Conservation (phyloP, 2,888 invertebrate genomes). For the Leptinotarsa juncta region DNA sequence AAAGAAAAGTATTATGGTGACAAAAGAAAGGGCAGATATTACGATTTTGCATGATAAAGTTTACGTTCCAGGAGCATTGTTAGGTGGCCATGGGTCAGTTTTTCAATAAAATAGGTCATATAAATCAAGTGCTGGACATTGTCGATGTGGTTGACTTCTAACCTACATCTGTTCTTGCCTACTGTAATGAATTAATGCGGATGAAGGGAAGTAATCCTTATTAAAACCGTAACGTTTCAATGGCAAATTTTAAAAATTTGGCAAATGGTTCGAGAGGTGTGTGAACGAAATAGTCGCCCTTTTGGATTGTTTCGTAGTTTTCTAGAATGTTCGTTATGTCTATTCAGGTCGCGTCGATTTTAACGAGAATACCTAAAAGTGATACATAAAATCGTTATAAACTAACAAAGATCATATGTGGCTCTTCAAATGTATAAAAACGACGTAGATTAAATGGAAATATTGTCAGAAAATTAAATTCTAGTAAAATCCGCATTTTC, state of each 20-base stretch:
- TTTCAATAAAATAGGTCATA: constrained; percentile 61
- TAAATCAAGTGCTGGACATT: constrained; percentile 65
- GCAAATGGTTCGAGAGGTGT: constrained; percentile 7
- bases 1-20: constrained; percentile 54
- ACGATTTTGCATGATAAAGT: constrained; percentile 62
- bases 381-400: not conserved
- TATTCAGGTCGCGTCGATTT: not conserved
- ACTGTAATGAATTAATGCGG: constrained; percentile 52
- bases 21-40: constrained; percentile 58
- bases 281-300: not conserved
- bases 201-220: constrained; percentile 28
- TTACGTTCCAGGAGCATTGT: constrained; percentile 55
- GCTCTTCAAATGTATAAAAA: not conserved
- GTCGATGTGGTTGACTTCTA: constrained; percentile 64
- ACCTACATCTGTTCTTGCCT: constrained; percentile 65
- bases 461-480: no score
- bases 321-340: not conserved
- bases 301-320: not conserved
- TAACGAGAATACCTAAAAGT: not conserved
- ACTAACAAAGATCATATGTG: not conserved
- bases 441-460: no score
- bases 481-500: no score
- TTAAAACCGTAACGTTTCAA: constrained; percentile 23
- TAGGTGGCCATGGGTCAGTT: constrained; percentile 52
- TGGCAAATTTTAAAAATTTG: constrained; percentile 24